Evolutionary conservation across 2,888 invertebrate genomes (phyloP), one percentile per base, ranked within the genome.

Genomic region (Dendrolimus pini): DNA sequence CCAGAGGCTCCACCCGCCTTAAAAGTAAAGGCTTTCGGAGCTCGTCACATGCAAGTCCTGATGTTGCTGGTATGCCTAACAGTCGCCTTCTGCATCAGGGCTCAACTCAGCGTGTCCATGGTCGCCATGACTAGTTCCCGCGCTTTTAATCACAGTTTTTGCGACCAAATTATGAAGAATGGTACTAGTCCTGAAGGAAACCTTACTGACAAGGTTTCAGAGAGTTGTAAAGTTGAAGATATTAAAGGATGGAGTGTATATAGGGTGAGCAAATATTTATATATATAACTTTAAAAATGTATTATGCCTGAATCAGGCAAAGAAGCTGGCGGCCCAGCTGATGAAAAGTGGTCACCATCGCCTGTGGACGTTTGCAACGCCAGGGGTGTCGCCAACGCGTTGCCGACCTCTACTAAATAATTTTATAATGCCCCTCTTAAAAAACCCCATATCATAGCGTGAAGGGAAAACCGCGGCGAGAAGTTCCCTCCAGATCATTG

Each of bases 81-180:
- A 12, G 54, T 54, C 7, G 54, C 18, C 13, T 1, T 41, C 54
- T 18, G 10, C 12, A 12, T 41, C 8, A 18, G 54, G n/a, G 54
- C 54, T 9, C 54, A 54, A 54, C 54, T 54, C 10, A 54, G 54
- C 7, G 54, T 54, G 9, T 54, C 54, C 6, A 54, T 56, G 56
- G 52, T 52, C 0, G 56, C 56, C 9, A 52, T 30, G 42, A 52
- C 52, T n/a, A 30, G 52, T 12, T 47, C 47, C 9, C 9, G 12
- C 2, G 8, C 47, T 2, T 47, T 12, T 12, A 47, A 47, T 47
- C 47, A 47, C 12, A 47, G 9, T 47, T 47, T 12, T 10, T 10
- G 12, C 12, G 12, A 47, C 12, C 47, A 47, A 47, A 30, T 30
- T 30, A 30, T 30, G 30, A 30, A 30, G 3, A 47, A 47, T 12